Evolutionary conservation across 2,113 vertebrate species (phyloP).

Genomic region (Chrysemys picta): DNA sequence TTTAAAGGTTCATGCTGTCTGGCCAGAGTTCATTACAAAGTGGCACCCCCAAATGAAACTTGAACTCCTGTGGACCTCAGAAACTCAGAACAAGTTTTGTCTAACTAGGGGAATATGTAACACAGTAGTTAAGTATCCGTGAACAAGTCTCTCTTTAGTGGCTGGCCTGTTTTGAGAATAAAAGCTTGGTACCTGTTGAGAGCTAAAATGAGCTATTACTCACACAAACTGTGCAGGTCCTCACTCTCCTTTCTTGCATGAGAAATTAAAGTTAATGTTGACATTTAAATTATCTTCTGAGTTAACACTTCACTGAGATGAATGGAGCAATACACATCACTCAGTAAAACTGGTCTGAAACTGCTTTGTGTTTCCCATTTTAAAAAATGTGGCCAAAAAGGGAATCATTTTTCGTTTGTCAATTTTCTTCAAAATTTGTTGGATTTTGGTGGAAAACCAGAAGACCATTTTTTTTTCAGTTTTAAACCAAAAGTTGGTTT

Average conservation of each 20-base stretch:
- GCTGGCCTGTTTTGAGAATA: not conserved
- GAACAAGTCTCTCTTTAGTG: not conserved
- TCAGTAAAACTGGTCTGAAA: slow-evolving; percentile 28
- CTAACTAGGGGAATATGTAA: accelerated
- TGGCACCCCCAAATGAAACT: not conserved
- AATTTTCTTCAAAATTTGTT: not conserved
- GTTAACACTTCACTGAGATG: not conserved
- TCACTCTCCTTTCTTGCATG: not conserved
- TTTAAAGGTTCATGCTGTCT: not conserved
- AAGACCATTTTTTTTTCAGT: not conserved
- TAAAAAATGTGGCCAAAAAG: not conserved
- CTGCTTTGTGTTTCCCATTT: not conserved
- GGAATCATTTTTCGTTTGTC: not conserved
- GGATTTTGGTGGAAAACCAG: no score
- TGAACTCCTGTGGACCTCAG: accelerated
- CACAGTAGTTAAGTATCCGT: accelerated
- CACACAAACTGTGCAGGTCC: not conserved
- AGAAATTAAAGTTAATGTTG: not conserved
- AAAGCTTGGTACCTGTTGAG: not conserved
- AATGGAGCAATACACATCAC: not conserved
- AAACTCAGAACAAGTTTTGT: accelerated
- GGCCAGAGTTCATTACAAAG: not conserved
- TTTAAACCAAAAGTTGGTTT: not conserved
- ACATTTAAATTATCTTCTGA: not conserved
- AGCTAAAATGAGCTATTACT: slow-evolving; percentile 5